Evolutionary conservation across 2,888 invertebrate genomes (phyloP), one percentile per base, ranked within the genome.

Genomic region (Acanthosepion pharaonis): DNA sequence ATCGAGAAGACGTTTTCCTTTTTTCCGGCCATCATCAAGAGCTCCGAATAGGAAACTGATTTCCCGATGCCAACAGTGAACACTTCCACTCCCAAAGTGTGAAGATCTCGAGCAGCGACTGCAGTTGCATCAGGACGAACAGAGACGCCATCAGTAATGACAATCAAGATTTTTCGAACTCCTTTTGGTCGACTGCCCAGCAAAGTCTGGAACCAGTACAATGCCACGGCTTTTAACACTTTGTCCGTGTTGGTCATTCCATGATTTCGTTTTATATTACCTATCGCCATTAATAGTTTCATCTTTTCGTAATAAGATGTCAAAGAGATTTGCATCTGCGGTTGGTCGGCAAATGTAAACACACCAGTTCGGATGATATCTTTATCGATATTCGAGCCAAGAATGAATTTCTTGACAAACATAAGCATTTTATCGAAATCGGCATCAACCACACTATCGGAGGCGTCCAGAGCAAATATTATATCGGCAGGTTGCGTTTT

Each of bases 61-160:
- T 94, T 94, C 25, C 96, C 96, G 78, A 96, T 95, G 91, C 96
- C 96, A 53, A 96, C 95, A n/a, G 96, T 94, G 55, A 96, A 95
- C 5, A 96, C 96, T 23, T 95, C 95, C 18, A 95, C 95, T 0
- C 96, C 96, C 1, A 94, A 94, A 28, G 94, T 23, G 55, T 96
- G 96, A 4, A 96, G 94, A 20, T 64, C 64, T 9, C 94, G 95
- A 4, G 96, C 96, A 51, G 95, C 94, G 8, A 25, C 93, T 48
- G 94, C 91, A 3, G 96, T 96, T 0, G 93, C 91, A n/a, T 78
- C 59, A 18, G 94, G 94, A 91, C 95, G 95, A 28, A 94, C 94
- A 5, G 96, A 96, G 64, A 96, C 95, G 2, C 96, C 96, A 92
- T 96, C 96, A 0, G 96, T 96, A 55, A 96, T 94, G 20, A 96